phyloP scores from a whole-genome alignment of 2,797 vertebrate species.

The Chaetophractus vellerosus region DNA sequence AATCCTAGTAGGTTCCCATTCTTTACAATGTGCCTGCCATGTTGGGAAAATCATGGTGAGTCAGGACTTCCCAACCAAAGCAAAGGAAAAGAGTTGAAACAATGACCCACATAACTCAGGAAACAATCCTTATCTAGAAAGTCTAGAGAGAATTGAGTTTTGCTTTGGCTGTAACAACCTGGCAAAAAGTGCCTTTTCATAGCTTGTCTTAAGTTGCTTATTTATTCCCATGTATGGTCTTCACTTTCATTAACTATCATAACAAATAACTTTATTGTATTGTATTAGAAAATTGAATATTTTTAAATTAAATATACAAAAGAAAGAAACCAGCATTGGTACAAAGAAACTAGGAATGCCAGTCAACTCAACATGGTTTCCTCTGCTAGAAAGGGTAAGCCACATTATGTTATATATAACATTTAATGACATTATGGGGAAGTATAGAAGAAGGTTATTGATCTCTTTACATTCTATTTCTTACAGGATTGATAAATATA shows the following conservation, averaged over 20 bases:
- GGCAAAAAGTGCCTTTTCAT: background rate
- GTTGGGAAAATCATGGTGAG: background rate
- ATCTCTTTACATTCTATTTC: background rate
- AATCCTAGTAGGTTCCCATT: background rate
- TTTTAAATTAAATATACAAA: constrained; percentile 22
- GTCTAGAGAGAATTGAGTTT: background rate
- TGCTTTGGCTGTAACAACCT: background rate
- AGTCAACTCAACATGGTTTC: background rate
- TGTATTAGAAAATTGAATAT: background rate
- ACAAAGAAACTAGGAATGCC: background rate
- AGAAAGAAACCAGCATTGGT: background rate
- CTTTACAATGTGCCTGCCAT: background rate
- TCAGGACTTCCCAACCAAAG: background rate
- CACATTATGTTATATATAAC: background rate
- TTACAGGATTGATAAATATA: background rate
- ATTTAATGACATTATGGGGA: background rate
- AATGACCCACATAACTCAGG: background rate
- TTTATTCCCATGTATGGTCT: background rate
- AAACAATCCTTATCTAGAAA: background rate
- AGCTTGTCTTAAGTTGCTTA: background rate
- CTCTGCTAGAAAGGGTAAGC: background rate
- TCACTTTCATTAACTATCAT: background rate
- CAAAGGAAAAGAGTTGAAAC: constrained; percentile 16
- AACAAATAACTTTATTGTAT: background rate
- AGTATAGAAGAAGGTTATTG: background rate